These are phyloP conservation scores for Cotesia glomerata DNA, from an alignment of 1,140 invertebrate species.

Conservation along the genomic window DNA sequence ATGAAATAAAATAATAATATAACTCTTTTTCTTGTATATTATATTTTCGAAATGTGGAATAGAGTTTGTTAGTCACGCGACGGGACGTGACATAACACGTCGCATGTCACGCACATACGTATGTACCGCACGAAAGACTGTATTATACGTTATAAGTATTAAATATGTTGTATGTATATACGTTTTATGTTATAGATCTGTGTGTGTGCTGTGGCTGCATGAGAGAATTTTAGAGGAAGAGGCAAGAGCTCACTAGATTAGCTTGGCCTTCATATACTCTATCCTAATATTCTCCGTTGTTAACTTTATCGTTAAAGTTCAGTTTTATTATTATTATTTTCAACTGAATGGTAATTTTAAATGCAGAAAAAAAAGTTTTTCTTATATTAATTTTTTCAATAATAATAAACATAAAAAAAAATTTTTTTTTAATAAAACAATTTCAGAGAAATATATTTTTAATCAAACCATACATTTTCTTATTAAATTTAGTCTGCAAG, in stretches of 20 bases:
- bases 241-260: slow-evolving; percentile 28
- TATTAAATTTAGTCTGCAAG: no score
- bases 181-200: neutral
- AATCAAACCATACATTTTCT: no score
- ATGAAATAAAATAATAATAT: no score
- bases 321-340: no score
- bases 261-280: slow-evolving; percentile 19
- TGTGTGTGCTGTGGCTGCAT: neutral
- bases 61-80: slow-evolving; percentile 12
- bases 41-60: slow-evolving; percentile 1
- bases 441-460: no score
- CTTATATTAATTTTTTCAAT: no score
- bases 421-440: no score
- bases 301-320: no score
- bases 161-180: neutral
- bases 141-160: neutral
- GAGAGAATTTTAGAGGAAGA: neutral
- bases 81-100: slow-evolving; percentile 18
- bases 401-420: no score
- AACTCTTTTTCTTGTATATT: neutral
- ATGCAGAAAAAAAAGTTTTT: no score
- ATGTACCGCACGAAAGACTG: neutral
- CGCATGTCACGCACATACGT: slow-evolving; percentile 5
- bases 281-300: neutral
- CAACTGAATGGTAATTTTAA: no score